A percentile compares a stretch with the other conserved stretches of the same genome.
Evolutionary conservation across 2,888 invertebrate genomes (phyloP).

Genomic region (Diadegma fenestrale): DNA sequence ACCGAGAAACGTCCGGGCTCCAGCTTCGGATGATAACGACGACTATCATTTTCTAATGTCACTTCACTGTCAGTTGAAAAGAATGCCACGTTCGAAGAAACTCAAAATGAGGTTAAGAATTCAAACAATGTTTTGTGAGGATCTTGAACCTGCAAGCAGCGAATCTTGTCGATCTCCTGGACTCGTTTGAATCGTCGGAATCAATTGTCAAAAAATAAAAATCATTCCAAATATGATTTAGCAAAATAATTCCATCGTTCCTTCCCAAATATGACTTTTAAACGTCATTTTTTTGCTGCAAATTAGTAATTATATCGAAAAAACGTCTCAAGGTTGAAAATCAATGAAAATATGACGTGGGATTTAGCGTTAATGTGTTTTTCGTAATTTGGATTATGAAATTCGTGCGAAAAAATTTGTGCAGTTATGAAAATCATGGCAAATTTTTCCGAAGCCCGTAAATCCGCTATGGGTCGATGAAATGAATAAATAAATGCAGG

Average conservation of each 20-base stretch:
- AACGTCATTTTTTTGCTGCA: too few relatives aligned
- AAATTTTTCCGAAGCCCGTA: background rate
- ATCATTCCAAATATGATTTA: background rate
- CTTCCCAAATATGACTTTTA: background rate
- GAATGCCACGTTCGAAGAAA: slow-evolving; percentile 64
- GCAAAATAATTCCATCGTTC: background rate
- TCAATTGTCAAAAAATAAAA: background rate
- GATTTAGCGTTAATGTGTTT: too few relatives aligned
- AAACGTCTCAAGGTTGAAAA: too few relatives aligned
- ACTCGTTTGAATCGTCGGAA: slow-evolving; percentile 14
- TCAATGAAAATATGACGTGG: too few relatives aligned
- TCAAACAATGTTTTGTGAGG: slow-evolving; percentile 67
- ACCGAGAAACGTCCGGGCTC: background rate
- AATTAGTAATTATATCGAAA: too few relatives aligned
- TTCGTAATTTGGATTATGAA: too few relatives aligned
- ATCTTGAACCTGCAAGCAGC: slow-evolving; percentile 48
- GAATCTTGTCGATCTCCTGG: slow-evolving; percentile 13
- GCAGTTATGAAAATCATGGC: too few relatives aligned
- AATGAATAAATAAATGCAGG: background rate
- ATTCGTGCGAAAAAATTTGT: too few relatives aligned
- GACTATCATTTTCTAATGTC: slow-evolving; percentile 70
- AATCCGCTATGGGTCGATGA: background rate
- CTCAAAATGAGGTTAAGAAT: slow-evolving; percentile 69
- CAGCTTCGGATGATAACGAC: slow-evolving; percentile 50
- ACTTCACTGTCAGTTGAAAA: slow-evolving; percentile 59